Evolutionary conservation across 2,888 invertebrate species (phyloP), one percentile per base, ranked within the genome.

Genomic region (Opisthograptis luteolata): DNA sequence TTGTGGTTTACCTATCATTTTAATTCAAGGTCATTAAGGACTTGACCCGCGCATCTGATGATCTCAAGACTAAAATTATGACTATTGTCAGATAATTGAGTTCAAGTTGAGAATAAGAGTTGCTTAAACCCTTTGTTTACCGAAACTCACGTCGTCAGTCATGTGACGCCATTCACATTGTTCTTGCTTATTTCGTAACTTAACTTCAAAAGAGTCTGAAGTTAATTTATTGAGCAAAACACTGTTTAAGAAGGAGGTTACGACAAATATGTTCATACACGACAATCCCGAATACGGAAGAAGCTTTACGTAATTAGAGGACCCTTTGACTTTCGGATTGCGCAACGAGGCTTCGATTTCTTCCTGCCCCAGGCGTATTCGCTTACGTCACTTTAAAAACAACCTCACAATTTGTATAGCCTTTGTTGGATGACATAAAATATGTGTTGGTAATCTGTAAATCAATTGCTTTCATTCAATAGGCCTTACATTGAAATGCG

Each of bases 261-360:
- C 39, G 27, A 20, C 13, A 28, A 39, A 25, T 24, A 41, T 22
- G 39, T 43, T 59, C 52, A 55, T 55, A 55, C 52, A 55, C 39
- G 53, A 49, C 50, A 45, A 63, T 64, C 71, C 66, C 51, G 59
- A 54, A 60, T 52, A 60, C 58, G 61, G 59, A 55, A 52, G 43
- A 54, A 15, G 3, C 13, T 66, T 86, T 83, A 74, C 76, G 80
- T 73, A 84, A 86, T 66, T 57, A 64, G 76, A 76, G 73, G 76
- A 74, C 77, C 77, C 77, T 76, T 80, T 74, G 69, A 70, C 81
- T 81, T 81, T 78, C 76, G 70, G 74, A 68, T 87, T 86, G 70
- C 78, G 68, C 79, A 87, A 58, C 71, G 42, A 66, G 80, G 79
- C 84, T 81, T 81, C 80, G 83, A 83, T 87, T 86, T 84, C 81